Base-by-base conservation (phyloP, 2,113 vertebrate genomes). In the Tauraco erythrolophus region DNA sequence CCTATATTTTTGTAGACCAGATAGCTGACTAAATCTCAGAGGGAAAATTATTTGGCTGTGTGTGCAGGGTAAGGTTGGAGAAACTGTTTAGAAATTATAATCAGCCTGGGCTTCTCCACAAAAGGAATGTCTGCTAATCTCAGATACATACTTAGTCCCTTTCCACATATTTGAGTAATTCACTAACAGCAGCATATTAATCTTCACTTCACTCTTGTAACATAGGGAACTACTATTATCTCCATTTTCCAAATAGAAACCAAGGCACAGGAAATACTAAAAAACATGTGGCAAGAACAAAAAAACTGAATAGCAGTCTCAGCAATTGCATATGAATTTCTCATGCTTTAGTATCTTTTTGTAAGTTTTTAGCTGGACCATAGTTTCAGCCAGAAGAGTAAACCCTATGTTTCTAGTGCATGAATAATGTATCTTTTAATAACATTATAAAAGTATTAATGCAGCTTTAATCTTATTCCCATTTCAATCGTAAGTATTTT, bases 401-500 rank as follows among this genome's bases (percentile, higher is more conserved):
- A 76, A 54, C 65, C 58, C 28, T 51, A 1, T 60, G 54, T 88
- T 84, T 69, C 70, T 84, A 57, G 28, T 57, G 57, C 31, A 79
- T 50, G 57, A 94, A 95, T 64, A 91, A 92, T 46, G 31, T 45
- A 48, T 27, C 48, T 96, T 79, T 66, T 79, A 87, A 94, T 81
- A 92, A 83, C 60, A 61, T 72, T 91, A 92, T 65, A 23, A 58
- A 89, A 77, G 46, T 62, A 83, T 84, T 65, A 82, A 53, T 43
- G 45, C 41, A 83, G 50, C 23, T 91, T 93, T 95, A 84, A 84
- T 87, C 68, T 91, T 89, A 84, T 56, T 92, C 66, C 31, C 74
- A n/a, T 7, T 51, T 88, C 62, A 69, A 10, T 66, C 81, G 58
- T 25, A 88, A 30, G 23, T 65, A 19, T 24, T 72, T 30, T 79